Percentiles rank a stretch among this genome's conserved stretches.
These are phyloP conservation scores for Otolemur crassicaudatus DNA, from an alignment of 2,797 vertebrate genomes.

Conservation along the genomic window DNA sequence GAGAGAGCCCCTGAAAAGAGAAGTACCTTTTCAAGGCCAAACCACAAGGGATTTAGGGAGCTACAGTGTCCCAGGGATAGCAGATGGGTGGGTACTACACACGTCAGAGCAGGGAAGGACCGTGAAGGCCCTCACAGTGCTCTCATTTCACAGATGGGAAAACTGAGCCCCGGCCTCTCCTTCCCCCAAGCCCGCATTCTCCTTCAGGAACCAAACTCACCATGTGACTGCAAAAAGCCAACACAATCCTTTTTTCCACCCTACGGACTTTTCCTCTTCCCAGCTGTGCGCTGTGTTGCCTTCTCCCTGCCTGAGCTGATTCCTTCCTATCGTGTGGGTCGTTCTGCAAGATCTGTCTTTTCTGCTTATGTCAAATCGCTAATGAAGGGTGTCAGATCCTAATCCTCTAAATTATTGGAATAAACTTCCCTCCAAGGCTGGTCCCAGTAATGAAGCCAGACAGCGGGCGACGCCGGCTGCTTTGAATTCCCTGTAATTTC, in stretches of 20 bases:
- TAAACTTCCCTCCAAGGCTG: slow-evolving; percentile 64
- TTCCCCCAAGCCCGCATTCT: background rate
- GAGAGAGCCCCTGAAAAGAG: background rate
- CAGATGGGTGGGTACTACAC: too few species aligned
- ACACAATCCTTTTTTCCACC: background rate
- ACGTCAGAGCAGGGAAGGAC: background rate
- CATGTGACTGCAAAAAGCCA: background rate
- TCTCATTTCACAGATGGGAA: background rate
- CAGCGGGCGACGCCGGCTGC: slow-evolving; percentile 76
- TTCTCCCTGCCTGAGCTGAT: background rate
- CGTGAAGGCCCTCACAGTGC: background rate
- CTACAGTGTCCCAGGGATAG: background rate
- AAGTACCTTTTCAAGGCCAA: background rate
- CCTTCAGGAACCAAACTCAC: background rate
- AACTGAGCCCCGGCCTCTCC: background rate
- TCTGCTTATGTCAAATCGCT: slow-evolving; percentile 54
- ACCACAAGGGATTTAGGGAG: background rate
- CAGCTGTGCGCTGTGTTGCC: background rate
- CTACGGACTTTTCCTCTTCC: background rate
- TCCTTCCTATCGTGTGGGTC: background rate
- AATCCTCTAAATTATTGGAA: slow-evolving; percentile 75
- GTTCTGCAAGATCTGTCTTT: slow-evolving; percentile 49
- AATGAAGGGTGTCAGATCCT: slow-evolving; percentile 75
- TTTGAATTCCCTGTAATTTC: slow-evolving; percentile 86
- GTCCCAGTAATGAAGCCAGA: slow-evolving; percentile 78